phyloP scores from a whole-genome alignment of 2,888 invertebrate genomes.

The Calameuta filiformis region DNA sequence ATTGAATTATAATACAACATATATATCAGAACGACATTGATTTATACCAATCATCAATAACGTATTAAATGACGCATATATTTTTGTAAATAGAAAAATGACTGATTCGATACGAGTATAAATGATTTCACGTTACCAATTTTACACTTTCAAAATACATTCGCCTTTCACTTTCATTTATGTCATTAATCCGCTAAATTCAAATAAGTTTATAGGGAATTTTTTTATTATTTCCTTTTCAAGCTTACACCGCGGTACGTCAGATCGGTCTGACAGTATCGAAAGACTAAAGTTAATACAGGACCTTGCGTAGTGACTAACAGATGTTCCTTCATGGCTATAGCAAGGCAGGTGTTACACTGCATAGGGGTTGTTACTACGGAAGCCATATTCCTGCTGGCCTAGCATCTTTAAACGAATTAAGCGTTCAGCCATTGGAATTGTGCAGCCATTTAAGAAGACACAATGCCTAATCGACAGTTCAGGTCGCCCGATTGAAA shows the following conservation, averaged over 20 bases:
- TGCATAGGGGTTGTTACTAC: conserved; percentile 34
- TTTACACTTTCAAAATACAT: background rate
- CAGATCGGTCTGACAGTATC: background rate
- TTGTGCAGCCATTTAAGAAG: conserved; percentile 45
- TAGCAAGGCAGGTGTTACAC: conserved; percentile 39
- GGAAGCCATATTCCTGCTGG: conserved; percentile 52
- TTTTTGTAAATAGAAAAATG: background rate
- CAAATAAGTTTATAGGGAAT: background rate
- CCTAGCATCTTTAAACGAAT: conserved; percentile 56
- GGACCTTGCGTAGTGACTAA: conserved; percentile 3
- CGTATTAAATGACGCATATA: background rate
- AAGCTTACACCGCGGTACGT: background rate
- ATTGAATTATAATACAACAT: background rate
- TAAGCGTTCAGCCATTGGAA: conserved; percentile 55
- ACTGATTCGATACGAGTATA: background rate
- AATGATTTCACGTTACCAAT: background rate
- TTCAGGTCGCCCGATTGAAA: background rate
- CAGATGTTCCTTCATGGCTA: conserved; percentile 22
- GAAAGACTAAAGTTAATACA: background rate
- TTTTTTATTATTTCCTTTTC: background rate
- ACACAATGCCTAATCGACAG: conserved; percentile 11
- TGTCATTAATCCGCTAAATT: background rate
- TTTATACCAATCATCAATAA: background rate
- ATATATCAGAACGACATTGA: background rate
- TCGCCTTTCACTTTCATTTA: background rate